Evolutionary conservation across 2,113 vertebrate genomes (phyloP).

Genomic region (Caranx melampygus): DNA sequence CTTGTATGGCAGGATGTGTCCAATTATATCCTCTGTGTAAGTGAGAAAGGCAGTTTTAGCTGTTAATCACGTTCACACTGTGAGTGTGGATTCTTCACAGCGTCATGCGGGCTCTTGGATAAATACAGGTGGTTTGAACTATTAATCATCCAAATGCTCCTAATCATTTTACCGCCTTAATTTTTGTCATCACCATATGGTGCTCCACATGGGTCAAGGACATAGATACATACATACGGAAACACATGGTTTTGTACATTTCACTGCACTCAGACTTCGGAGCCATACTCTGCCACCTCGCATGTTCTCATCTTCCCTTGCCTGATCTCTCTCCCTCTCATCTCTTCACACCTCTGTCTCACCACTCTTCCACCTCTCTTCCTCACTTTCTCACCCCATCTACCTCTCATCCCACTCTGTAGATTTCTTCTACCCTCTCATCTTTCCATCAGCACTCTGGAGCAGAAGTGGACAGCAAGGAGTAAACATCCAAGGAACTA

Average conservation of each 20-base stretch:
- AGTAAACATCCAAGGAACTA: constrained; percentile 25
- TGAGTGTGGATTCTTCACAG: constrained; percentile 12
- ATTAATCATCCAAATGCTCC: constrained; percentile 40
- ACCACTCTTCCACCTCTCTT: background rate
- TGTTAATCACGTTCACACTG: constrained; percentile 8
- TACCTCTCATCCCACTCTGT: constrained; percentile 21
- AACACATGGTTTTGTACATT: constrained; percentile 25
- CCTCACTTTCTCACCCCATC: constrained; percentile 13
- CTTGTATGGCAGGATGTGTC: background rate
- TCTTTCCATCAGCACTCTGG: constrained; percentile 25
- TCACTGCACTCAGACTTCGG: constrained; percentile 16
- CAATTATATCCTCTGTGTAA: background rate
- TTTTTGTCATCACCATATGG: constrained; percentile 40
- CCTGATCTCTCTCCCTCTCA: constrained; percentile 13
- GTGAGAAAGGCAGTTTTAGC: background rate
- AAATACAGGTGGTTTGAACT: constrained; percentile 30
- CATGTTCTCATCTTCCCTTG: background rate
- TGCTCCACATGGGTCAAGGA: constrained; percentile 40
- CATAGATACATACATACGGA: constrained; percentile 18
- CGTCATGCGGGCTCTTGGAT: constrained; percentile 3
- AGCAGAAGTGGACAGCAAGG: constrained; percentile 20
- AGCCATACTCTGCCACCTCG: background rate
- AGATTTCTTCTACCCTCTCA: constrained; percentile 25
- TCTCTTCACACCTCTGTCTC: constrained; percentile 23
- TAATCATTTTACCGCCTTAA: constrained; percentile 31